phyloP scores from a whole-genome alignment of 2,888 invertebrate species.

The Zaprionus lineosus region DNA sequence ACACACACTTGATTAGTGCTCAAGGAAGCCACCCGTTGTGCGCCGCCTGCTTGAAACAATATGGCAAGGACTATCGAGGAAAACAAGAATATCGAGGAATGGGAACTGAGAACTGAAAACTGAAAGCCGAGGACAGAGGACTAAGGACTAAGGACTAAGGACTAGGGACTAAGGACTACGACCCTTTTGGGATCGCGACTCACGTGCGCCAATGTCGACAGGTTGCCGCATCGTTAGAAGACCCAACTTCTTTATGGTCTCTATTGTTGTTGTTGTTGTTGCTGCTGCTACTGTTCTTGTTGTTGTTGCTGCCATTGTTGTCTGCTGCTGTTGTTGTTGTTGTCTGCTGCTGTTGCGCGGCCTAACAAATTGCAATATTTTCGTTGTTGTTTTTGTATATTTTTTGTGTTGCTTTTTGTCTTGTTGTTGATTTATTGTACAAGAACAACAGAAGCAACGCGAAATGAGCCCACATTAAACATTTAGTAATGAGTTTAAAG shows the following conservation, averaged over 20 bases:
- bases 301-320: conserved; percentile 25
- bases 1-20: conserved; percentile 65
- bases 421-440: conserved; percentile 64
- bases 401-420: conserved; percentile 17
- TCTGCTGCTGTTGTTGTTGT: conserved; percentile 30
- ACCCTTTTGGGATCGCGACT: conserved; percentile 69
- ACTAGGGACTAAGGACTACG: conserved; percentile 39
- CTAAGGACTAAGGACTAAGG: conserved; percentile 11
- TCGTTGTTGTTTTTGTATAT: conserved; percentile 34
- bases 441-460: conserved; percentile 37
- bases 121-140: neutral
- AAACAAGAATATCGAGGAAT: neutral
- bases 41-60: conserved; percentile 70
- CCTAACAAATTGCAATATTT: conserved; percentile 70
- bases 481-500: conserved; percentile 77
- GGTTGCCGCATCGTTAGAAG: conserved; percentile 72
- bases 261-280: conserved; percentile 17
- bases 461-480: conserved; percentile 69
- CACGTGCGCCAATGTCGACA: conserved; percentile 64
- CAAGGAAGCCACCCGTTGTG: conserved; percentile 55
- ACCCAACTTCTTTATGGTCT: conserved; percentile 29
- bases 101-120: neutral
- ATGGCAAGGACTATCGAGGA: conserved; percentile 36
- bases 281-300: conserved; percentile 19
- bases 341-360: conserved; percentile 32